phyloP scores from a whole-genome alignment of 1,140 invertebrate species.

The Harpegnathos saltator region DNA sequence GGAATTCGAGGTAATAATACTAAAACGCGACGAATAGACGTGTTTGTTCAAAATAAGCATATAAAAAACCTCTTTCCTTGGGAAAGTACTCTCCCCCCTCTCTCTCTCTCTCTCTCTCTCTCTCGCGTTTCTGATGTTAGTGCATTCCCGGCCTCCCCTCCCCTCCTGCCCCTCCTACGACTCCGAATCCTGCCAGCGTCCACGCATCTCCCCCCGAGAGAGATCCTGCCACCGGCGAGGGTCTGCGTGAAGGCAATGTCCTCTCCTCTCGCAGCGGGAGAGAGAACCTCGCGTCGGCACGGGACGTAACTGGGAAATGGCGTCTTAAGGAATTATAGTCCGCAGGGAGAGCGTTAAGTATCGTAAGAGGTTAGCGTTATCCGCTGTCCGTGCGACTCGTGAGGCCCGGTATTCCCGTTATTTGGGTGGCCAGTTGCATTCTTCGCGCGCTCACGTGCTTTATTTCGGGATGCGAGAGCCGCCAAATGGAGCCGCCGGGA shows the following conservation, averaged over 20 bases:
- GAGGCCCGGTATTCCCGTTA: constrained; percentile 18
- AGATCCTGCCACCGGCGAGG: constrained; percentile 11
- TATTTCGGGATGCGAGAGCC: constrained; percentile 37
- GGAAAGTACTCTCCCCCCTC: too few relatives aligned
- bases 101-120: too few relatives aligned
- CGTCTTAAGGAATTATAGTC: constrained; percentile 61
- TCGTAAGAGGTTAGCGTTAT: constrained; percentile 51
- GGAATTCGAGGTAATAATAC: neutral
- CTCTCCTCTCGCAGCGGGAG: too few relatives aligned
- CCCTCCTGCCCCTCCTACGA: too few relatives aligned
- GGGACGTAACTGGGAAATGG: constrained; percentile 37
- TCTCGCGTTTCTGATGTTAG: neutral
- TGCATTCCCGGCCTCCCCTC: too few relatives aligned
- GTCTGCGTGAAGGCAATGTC: constrained; percentile 20
- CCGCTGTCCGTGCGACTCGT: constrained; percentile 19
- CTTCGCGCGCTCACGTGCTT: neutral
- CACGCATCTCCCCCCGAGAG: neutral
- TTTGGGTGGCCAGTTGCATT: constrained; percentile 23
- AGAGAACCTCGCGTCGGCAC: too few relatives aligned
- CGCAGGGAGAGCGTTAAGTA: constrained; percentile 56
- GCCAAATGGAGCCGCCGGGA: neutral
- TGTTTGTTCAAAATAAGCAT: constrained; percentile 26
- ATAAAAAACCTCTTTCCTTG: constrained; percentile 15
- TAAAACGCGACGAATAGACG: neutral
- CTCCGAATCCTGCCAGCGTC: neutral